Evolutionary conservation across 2,888 invertebrate genomes (phyloP), one percentile per base, ranked within the genome.

Genomic region (Xestia rhomboidea): DNA sequence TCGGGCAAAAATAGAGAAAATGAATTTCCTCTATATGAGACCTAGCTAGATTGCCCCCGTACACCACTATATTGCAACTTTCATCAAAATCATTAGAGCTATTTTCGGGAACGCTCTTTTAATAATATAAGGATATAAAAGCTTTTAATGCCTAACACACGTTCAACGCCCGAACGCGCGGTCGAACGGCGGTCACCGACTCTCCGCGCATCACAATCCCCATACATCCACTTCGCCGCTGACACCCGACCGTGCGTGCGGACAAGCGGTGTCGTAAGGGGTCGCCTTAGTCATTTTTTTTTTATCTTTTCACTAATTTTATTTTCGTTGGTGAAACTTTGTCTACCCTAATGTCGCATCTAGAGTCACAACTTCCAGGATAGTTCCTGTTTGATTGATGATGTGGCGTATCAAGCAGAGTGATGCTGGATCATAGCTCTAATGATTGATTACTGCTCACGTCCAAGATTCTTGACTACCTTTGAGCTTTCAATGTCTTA

Each of bases 341-440:
- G 11, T 6, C 13, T 54, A 13, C 3, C n/a, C n/a, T 54, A 8
- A 24, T 64, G 69, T 8, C 89, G 24, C 76, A 82, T 88, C 88
- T 62, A 89, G 89, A 1, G 0, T 21, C 1, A 7, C n/a, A 13
- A 27, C 51, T 73, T 90, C 90, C 51, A 15, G 30, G 87, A 86
- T 89, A 90, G 91, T 90, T 92, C 79, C 90, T 83, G 85, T 91
- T 91, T 95, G 96, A 96, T 96, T 94, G 95, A 96, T 96, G 95
- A 94, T 90, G 91, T 89, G 91, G 90, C 89, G 92, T 93, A 93
- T 93, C 93, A 92, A 91, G 91, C 88, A 89, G 91, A 93, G 93
- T 93, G 95, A 93, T 93, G 93, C 88, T 88, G 92, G 94, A 95
- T 95, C 95, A 95, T 95, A 94, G 92, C 87, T 87, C 87, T 85